phyloP scores from a whole-genome alignment of 2,888 invertebrate genomes.

The Octodonta nipae region DNA sequence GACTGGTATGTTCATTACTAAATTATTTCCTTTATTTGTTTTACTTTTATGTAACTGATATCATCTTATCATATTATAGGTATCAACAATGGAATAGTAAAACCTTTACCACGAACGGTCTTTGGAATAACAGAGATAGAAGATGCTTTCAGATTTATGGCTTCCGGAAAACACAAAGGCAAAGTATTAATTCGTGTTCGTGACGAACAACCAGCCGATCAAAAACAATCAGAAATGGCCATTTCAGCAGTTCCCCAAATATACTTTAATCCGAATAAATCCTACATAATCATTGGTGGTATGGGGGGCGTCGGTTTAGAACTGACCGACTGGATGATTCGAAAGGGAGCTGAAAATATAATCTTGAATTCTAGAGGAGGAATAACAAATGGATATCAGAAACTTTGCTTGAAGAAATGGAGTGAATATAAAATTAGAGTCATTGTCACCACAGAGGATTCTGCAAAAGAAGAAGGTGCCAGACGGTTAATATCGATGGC shows the following conservation, averaged over 20 bases:
- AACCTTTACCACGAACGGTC: no score
- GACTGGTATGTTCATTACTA: slow-evolving; percentile 44
- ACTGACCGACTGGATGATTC: slow-evolving; percentile 44
- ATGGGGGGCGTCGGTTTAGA: slow-evolving; percentile 50
- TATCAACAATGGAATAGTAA: slow-evolving; percentile 53
- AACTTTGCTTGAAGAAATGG: no score
- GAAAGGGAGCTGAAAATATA: no score
- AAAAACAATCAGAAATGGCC: slow-evolving; percentile 9
- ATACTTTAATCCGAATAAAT: slow-evolving; percentile 23
- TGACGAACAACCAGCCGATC: slow-evolving; percentile 14
- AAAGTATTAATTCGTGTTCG: slow-evolving; percentile 39
- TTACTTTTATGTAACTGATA: no score
- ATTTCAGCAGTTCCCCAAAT: slow-evolving; percentile 14
- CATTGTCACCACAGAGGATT: slow-evolving; percentile 33
- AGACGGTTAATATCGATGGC: slow-evolving; percentile 34
- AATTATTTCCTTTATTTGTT: no score
- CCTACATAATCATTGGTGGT: no score
- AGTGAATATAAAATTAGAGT: slow-evolving; percentile 33
- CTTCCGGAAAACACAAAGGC: no score
- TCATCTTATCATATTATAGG: no score
- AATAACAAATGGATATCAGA: no score
- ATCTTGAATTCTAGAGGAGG: no score
- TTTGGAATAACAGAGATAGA: slow-evolving; percentile 54
- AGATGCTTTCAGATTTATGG: no score
- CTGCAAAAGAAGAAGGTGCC: slow-evolving; percentile 30